Evolutionary conservation across 2,888 invertebrate genomes (phyloP), one percentile per base, ranked within the genome.

Genomic region (Patella pellucida): DNA sequence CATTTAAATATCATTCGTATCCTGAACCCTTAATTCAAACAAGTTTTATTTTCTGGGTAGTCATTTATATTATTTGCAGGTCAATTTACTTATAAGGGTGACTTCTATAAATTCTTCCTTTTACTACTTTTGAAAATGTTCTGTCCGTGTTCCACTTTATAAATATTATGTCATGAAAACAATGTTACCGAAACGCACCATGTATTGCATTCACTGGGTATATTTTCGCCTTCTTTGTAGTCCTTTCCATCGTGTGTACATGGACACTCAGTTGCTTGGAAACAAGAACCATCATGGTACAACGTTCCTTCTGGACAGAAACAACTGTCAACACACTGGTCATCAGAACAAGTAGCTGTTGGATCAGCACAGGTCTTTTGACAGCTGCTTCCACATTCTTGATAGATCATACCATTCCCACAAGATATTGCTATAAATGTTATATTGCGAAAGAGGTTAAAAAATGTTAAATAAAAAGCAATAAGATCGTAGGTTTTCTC

Each of bases 271-370:
- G 94, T 94, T 27, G 94, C 93, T 0, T 95, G 94, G 56, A 97
- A 94, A 88, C 97, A 97, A 71, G 94, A 93, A 19, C 94, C 95
- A 86, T 94, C 93, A 82, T 96, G 94, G 11, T 95, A 92, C 1
- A 96, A 93, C 0, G 94, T 93, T 0, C 95, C 96, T 19, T 93
- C 92, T 0, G 96, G 96, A 88, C 97, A 97, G 92, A 95, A 96
- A 89, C 97, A 97, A 0, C 97, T 97, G 77, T 97, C 96, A 73
- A 95, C 94, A 85, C 97, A 97, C 51, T 92, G 91, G 5, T 92
- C 91, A 75, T 92, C 91, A n/a, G 82, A 80, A 62, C 83, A 85
- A 9, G 76, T 75, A n/a, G 81, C 75, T 11, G 79, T 79, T 0
- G 81, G 72, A n/a, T 75, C 79, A 27, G 84, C 94, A 86, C 97